A percentile compares a stretch with the other conserved stretches of the same genome.
phyloP scores from a whole-genome alignment of 2,888 invertebrate species.

The Neelides folsomi region DNA sequence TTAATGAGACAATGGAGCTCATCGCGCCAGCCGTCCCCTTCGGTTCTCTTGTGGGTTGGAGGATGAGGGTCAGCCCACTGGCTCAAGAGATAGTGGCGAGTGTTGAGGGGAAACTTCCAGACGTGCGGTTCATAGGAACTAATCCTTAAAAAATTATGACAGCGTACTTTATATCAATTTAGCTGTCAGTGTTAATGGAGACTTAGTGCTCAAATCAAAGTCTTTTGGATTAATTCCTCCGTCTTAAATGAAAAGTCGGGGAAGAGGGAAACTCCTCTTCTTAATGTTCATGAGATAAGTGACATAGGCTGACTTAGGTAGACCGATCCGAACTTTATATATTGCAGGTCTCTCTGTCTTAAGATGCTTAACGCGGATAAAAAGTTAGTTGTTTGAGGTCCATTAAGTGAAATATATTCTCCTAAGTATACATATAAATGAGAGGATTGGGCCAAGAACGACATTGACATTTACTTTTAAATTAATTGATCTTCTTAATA shows the following conservation, averaged over 20 bases:
- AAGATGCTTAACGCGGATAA: background rate
- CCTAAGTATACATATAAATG: too few species aligned
- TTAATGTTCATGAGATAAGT: too few species aligned
- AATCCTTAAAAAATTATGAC: slow-evolving; percentile 34
- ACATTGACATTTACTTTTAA: too few species aligned
- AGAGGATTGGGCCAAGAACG: too few species aligned
- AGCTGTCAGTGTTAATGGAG: slow-evolving; percentile 33
- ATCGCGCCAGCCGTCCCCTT: too few species aligned
- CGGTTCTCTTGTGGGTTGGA: too few species aligned
- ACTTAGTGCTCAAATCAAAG: slow-evolving; percentile 34
- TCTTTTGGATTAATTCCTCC: slow-evolving; percentile 32
- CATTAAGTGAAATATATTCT: too few species aligned
- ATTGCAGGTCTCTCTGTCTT: background rate
- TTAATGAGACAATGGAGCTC: too few species aligned
- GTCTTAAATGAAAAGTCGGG: slow-evolving; percentile 30
- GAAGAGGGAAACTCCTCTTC: background rate
- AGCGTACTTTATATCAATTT: slow-evolving; percentile 34
- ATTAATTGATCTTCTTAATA: too few species aligned
- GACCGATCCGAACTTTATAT: background rate
- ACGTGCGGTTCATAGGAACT: slow-evolving; percentile 16
- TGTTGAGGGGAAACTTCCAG: too few species aligned
- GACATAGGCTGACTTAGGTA: slow-evolving; percentile 4
- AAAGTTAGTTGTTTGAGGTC: background rate
- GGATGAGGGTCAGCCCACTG: too few species aligned
- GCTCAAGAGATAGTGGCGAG: too few species aligned